A percentile compares a stretch with the other conserved stretches of the same genome.
These are phyloP conservation scores for Dicentrarchus labrax DNA, from an alignment of 2,113 vertebrate genomes.

Conservation along the genomic window DNA sequence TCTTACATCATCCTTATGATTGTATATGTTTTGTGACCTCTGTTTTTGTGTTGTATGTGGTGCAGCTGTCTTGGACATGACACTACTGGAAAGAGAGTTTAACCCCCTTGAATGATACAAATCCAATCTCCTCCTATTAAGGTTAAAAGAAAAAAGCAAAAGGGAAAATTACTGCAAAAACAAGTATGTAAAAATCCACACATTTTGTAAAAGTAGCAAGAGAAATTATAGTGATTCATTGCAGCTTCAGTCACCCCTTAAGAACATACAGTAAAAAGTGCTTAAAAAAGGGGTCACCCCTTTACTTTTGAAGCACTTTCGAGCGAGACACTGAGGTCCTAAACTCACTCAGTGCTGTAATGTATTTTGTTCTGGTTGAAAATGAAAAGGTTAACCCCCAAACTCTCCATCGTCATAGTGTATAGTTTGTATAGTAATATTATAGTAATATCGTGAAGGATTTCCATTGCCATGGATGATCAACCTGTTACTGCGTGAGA, in stretches of 20 bases:
- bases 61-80: background rate
- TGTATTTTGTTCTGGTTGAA: slow-evolving; percentile 4
- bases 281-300: too few species aligned
- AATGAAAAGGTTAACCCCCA: background rate
- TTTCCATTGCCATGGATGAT: background rate
- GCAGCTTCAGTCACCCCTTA: too few species aligned
- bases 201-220: background rate
- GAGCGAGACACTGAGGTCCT: background rate
- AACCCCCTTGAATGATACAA: background rate
- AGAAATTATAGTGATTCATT: background rate
- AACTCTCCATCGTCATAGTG: too few species aligned
- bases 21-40: background rate
- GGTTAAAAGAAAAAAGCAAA: background rate
- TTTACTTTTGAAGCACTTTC: background rate
- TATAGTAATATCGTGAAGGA: background rate
- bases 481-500: background rate
- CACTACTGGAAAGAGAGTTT: background rate
- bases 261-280: background rate
- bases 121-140: too few species aligned
- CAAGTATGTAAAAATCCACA: background rate
- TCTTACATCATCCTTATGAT: background rate
- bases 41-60: background rate
- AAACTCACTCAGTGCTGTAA: background rate
- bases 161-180: background rate
- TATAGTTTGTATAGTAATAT: too few species aligned